Base-by-base conservation (phyloP, 2,888 invertebrate species). In the Nemotelus nigrinus region DNA sequence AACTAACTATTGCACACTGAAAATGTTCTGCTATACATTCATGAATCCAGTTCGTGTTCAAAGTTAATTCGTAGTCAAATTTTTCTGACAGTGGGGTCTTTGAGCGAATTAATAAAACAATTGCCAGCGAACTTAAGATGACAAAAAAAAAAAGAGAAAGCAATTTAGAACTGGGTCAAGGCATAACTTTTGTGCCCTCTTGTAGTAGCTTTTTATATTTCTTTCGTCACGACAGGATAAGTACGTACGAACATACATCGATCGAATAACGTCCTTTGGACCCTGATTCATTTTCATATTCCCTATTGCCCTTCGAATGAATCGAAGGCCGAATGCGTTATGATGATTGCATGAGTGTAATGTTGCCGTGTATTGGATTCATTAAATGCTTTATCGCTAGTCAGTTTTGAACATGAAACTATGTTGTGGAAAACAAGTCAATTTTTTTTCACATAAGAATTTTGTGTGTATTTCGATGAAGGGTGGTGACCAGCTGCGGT, bases 331-430 rank as follows among this genome's bases (percentile, higher is more conserved):
- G 10, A 71, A n/a, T 71, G 44, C 44, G 43, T 65, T n/a, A 65
- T 47, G 47, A 65, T 45, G 47, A 65, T 43, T 7, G 25, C 43
- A 63, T 43, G 10, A 65, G 41, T 58, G 58, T n/a, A 47, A 44
- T 65, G 65, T 45, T 71, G 71, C 57, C 71, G 71, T 71, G 71
- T 57, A 57, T 71, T 57, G 71, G 44, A 25, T 57, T 71, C 71
- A 71, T 71, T 71, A 71, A 71, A 71, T 57, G 43, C 57, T 71
- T 71, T 71, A 71, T 71, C 71, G 57, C 57, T 55, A 71, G 57
- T 71, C 71, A 71, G 55, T 55, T 65, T 47, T 65, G 65, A 47
- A 65, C 65, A 65, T 44, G 10, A 47, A 10, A 65, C 4, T 47
- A 1, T 65, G 10, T 45, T 45, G n/a, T 45, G 8, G 2, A n/a